Percentiles rank a stretch among this genome's conserved stretches.
These are phyloP conservation scores for Sialis fuliginosa DNA, from an alignment of 2,888 invertebrate genomes.

Conservation along the genomic window DNA sequence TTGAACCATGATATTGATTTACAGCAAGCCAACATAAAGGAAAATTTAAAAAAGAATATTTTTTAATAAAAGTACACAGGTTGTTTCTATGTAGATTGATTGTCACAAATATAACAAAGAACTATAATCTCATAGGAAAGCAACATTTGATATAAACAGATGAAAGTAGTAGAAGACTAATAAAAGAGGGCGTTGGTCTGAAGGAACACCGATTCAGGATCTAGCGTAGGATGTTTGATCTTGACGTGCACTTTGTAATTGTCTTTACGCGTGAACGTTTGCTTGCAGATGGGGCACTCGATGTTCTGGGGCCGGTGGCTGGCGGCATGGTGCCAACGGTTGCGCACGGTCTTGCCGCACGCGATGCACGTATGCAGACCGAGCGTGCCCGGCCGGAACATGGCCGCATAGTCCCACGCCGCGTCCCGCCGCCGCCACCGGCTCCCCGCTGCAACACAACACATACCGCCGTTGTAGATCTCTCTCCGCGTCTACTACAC, in stretches of 20 bases:
- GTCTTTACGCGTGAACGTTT: conserved; percentile 44
- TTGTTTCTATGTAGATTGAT: too few relatives aligned
- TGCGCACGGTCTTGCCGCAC: conserved; percentile 46
- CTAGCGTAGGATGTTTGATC: conserved; percentile 30
- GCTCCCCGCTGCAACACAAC: conserved; percentile 8
- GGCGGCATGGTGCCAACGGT: conserved; percentile 49
- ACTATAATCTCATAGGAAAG: too few relatives aligned
- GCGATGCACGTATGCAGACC: conserved; percentile 37
- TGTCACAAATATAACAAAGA: too few relatives aligned
- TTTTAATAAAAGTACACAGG: too few relatives aligned
- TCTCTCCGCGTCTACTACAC: background rate
- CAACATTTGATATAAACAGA: too few relatives aligned
- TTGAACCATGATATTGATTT: too few relatives aligned
- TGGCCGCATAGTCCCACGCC: conserved; percentile 17
- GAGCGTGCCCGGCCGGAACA: conserved; percentile 18
- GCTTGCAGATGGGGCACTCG: conserved; percentile 41
- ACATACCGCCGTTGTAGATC: conserved; percentile 6
- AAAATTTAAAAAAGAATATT: too few relatives aligned
- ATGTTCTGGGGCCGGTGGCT: conserved; percentile 44
- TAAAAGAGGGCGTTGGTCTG: too few relatives aligned
- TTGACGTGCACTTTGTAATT: conserved; percentile 48
- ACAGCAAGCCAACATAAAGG: too few relatives aligned
- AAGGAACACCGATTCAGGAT: too few relatives aligned
- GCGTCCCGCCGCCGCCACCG: conserved; percentile 3
- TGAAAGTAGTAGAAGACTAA: too few relatives aligned